Evolutionary conservation across 2,888 invertebrate species (phyloP), one percentile per base, ranked within the genome.

Genomic region (Yponomeuta sedellus): DNA sequence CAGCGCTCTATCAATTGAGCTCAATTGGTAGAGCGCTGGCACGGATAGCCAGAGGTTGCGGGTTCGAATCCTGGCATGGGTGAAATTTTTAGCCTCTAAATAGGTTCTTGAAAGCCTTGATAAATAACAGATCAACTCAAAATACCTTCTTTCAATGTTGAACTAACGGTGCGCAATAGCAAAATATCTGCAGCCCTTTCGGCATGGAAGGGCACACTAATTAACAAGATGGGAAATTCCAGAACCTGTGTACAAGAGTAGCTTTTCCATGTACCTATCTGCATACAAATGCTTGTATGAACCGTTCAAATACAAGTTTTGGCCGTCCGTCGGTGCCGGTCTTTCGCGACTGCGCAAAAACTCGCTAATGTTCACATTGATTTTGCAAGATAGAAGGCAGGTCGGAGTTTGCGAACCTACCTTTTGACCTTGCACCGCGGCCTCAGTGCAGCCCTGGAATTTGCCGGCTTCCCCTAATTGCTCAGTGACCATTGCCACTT

Each of bases 311-410:
- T 57, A 67, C 39, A 67, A 62, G 80, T 82, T 77, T 78, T 82
- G 85, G 82, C 44, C 44, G 44, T 84, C 44, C 44, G 44, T 84
- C 85, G 83, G 84, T 82, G 73, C 71, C 76, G 71, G 74, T 81
- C 84, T 78, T 83, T 82, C 90, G 91, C 91, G 91, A 86, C 90
- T 90, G 90, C 91, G 91, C 91, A 90, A 86, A 83, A 86, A 86
- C 88, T 88, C 86, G 89, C 89, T 91, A 90, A 91, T 91, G 79
- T 88, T 75, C 89, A 89, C 91, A 91, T 91, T 91, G 91, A 91
- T 91, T 91, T 91, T 91, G 91, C 90, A 90, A 52, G 90, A 91
- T 91, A 89, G 88, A 86, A 87, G 86, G 84, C 88, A 88, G 88
- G 89, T 89, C 86, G 86, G 85, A 82, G 82, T 81, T 81, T 80